Evolutionary conservation across 2,797 vertebrate species (phyloP).

Genomic region (Rhyacichthys aspro): DNA sequence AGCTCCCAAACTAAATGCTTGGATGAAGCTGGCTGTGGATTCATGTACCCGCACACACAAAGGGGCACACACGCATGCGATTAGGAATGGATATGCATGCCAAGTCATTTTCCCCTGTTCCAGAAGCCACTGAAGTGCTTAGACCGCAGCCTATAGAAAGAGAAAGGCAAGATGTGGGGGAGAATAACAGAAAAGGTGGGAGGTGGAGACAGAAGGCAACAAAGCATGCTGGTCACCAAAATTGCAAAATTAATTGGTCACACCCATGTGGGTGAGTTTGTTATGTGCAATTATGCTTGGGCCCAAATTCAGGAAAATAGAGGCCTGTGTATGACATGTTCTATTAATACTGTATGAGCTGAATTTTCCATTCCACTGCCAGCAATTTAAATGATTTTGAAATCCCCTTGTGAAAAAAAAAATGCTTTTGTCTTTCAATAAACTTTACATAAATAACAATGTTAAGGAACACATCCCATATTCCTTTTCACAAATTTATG

Average conservation of each 20-base stretch:
- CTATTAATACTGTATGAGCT: constrained; percentile 10
- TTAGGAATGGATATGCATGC: constrained; percentile 75
- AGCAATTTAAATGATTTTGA: constrained; percentile 10
- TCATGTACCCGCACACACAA: constrained; percentile 10
- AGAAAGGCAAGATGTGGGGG: constrained; percentile 43
- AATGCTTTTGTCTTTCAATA: constrained; percentile 5
- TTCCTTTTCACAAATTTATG: not conserved
- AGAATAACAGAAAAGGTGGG: constrained; percentile 43
- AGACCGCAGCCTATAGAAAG: constrained; percentile 69
- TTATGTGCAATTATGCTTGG: constrained; percentile 55
- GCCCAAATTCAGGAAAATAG: constrained; percentile 35
- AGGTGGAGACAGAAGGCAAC: constrained; percentile 60
- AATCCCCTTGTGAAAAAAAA: constrained; percentile 3
- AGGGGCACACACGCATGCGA: constrained; percentile 27
- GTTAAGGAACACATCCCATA: not conserved
- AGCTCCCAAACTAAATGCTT: constrained; percentile 70
- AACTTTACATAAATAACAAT: constrained; percentile 2
- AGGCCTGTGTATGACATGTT: constrained; percentile 23
- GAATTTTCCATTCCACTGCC: constrained; percentile 6
- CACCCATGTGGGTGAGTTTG: constrained; percentile 60
- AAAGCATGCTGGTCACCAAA: constrained; percentile 73
- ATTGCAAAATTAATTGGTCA: constrained; percentile 75
- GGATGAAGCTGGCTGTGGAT: constrained; percentile 59
- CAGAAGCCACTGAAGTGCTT: constrained; percentile 71
- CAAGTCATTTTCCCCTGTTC: constrained; percentile 74